Percentiles rank a stretch among this genome's conserved stretches.
These are phyloP conservation scores for Eurosta solidaginis DNA, from an alignment of 1,140 invertebrate genomes.

Conservation along the genomic window DNA sequence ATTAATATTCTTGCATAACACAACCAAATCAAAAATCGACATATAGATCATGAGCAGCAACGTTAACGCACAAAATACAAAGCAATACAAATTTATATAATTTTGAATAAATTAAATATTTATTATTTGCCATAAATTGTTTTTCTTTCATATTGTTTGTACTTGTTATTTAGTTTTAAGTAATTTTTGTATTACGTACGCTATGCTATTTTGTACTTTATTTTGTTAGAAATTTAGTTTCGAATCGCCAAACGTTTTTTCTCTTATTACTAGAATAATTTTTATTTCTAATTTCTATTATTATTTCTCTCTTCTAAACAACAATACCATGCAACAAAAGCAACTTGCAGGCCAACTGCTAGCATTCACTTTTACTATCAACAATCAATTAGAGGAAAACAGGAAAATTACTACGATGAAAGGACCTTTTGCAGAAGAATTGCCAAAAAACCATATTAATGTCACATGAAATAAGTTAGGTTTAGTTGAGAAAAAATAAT, in stretches of 20 bases:
- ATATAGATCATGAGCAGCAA: not conserved
- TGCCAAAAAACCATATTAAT: no score
- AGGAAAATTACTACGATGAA: not conserved
- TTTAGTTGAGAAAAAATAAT: no score
- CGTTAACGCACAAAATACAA: not conserved
- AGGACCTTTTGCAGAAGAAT: no score
- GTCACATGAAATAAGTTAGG: no score
- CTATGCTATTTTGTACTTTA: not conserved
- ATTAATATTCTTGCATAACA: no score
- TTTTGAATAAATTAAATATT: not conserved
- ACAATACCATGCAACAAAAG: slow-evolving; percentile 14
- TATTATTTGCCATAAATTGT: not conserved
- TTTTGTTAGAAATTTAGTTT: not conserved
- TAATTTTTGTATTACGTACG: slow-evolving; percentile 23
- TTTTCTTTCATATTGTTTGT: not conserved
- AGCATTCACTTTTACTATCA: not conserved
- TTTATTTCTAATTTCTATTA: not conserved
- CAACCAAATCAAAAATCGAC: not conserved
- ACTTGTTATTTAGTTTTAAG: slow-evolving; percentile 10
- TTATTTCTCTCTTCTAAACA: not conserved
- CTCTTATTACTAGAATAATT: not conserved
- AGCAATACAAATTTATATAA: not conserved
- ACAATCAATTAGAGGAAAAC: not conserved
- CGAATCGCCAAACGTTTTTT: slow-evolving; percentile 13
- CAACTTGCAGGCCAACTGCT: not conserved